Base-by-base conservation (phyloP, 2,888 invertebrate genomes). In the Uropetala carovei region DNA sequence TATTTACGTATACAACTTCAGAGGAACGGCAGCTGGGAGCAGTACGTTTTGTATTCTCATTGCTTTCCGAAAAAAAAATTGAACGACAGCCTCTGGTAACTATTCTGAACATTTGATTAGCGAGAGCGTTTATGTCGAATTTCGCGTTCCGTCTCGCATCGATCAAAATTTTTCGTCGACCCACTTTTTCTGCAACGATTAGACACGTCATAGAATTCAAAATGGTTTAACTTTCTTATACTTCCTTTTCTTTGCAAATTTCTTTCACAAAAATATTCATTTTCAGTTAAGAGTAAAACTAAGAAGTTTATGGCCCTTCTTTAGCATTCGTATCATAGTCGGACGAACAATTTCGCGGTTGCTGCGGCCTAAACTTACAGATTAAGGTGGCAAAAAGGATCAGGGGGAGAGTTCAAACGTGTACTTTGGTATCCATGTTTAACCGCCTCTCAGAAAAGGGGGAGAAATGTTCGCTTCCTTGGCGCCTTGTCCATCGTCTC, bases 351-450 rank as follows among this genome's bases (percentile, higher is more conserved):
- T n/a, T 22, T 22, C 68, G 18, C 68, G 68, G n/a, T n/a, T 68
- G n/a, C 18, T n/a, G 68, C 68, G 75, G 75, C 75, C 75, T 22
- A 22, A 75, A 75, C 27, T 75, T 13, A 27, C 22, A 27, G 75
- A 75, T 75, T n/a, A 13, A 27, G 11, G 75, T 75, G 75, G 75
- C 75, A 27, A 68, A 68, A 22, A 68, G 64, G 75, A 75, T 75
- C 13, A 43, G 68, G 68, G 89, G 56, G 68, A 64, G 56, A 89
- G 64, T 60, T 64, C 60, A 89, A 89, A 68, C 89, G 64, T 89
- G 89, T 89, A 89, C 89, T 89, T 89, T 89, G 89, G 89, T 89
- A 89, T 89, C 68, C 68, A 89, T 64, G 30, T 60, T 86, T 60
- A n/a, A 68, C 86, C 60, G 64, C 43, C 89, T 68, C 68, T 68